Evolutionary conservation across 2,113 vertebrate species (phyloP).

Genomic region (Bettongia penicillata): DNA sequence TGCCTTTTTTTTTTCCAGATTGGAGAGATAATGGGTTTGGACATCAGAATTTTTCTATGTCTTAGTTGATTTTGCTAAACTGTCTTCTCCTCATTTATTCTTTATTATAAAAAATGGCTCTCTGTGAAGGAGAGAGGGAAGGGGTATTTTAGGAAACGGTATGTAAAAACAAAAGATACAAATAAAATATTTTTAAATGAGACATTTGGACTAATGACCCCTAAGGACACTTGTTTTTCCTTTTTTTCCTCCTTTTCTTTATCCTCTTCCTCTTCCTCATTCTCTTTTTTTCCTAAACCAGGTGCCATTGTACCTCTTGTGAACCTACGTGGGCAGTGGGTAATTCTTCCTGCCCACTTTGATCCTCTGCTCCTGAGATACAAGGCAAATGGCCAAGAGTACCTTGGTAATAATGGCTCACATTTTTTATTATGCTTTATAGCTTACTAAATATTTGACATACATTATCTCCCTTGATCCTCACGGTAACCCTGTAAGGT

Average conservation of each 20-base stretch:
- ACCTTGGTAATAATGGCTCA: neutral
- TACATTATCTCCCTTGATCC: neutral
- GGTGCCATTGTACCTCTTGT: neutral
- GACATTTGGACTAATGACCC: too few species aligned
- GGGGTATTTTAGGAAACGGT: too few species aligned
- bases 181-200: too few species aligned
- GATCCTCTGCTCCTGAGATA: neutral
- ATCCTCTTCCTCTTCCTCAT: neutral
- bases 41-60: conserved; percentile 8
- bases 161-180: too few species aligned
- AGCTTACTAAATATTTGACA: neutral
- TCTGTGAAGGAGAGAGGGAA: neutral
- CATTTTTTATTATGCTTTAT: neutral
- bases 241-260: neutral
- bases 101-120: neutral
- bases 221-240: too few species aligned
- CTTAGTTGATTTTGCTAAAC: neutral
- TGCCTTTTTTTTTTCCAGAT: conserved; percentile 1
- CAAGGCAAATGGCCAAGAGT: neutral
- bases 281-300: neutral
- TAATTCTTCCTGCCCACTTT: neutral
- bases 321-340: neutral
- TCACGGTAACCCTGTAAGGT: neutral
- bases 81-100: neutral
- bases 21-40: neutral